Conservation (phyloP, 2,113 vertebrate species). For the Calyptomena viridis region DNA sequence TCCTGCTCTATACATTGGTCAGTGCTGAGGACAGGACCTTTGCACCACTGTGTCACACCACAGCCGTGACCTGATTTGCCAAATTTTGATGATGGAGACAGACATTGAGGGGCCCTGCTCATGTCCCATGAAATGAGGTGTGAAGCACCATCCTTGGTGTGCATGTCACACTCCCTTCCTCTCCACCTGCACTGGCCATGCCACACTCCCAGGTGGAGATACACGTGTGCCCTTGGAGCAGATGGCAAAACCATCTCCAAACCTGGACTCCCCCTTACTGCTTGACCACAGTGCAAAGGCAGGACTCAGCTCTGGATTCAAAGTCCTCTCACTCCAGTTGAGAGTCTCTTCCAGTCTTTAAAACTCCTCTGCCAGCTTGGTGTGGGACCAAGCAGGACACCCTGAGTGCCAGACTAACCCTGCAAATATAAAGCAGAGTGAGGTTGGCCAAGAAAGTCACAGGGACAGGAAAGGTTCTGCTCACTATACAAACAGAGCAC, state of each 20-base stretch:
- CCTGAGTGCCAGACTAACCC: neutral
- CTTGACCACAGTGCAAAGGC: neutral
- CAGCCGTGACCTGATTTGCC: neutral
- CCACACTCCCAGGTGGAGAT: slow-evolving; percentile 33
- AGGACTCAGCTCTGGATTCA: neutral
- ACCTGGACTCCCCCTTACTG: neutral
- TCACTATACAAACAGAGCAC: neutral
- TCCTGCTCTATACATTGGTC: neutral
- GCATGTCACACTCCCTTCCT: neutral
- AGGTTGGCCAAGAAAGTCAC: neutral
- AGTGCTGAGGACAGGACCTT: neutral
- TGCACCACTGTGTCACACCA: neutral
- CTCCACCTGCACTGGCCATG: neutral
- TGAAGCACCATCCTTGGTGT: neutral
- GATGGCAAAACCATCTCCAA: slow-evolving; percentile 81
- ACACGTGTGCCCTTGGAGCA: slow-evolving; percentile 76
- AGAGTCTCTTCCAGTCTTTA: neutral
- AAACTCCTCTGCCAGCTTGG: neutral
- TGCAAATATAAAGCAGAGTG: neutral
- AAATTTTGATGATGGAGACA: neutral
- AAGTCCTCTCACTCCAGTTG: neutral
- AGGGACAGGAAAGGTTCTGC: neutral
- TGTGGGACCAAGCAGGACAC: neutral
- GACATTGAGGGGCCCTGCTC: neutral
- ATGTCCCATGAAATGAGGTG: neutral